phyloP scores from a whole-genome alignment of 2,888 invertebrate genomes.

The Micropterix aruncella region DNA sequence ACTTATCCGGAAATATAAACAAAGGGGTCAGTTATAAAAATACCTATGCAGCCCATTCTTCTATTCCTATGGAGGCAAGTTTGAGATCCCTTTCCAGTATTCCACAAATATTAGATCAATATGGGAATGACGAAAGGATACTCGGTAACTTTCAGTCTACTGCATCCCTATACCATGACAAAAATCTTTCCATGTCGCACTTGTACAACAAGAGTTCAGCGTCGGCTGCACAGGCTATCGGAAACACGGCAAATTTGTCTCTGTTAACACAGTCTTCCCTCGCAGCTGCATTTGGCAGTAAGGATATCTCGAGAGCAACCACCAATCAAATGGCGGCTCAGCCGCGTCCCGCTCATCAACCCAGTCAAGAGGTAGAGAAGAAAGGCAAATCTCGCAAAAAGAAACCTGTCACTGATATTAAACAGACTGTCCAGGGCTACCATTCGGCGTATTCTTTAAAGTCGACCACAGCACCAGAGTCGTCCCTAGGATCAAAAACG shows the following conservation, averaged over 20 bases:
- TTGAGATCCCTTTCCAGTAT: slow-evolving; percentile 40
- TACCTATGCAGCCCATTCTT: slow-evolving; percentile 24
- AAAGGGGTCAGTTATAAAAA: slow-evolving; percentile 21
- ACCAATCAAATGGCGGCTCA: slow-evolving; percentile 22
- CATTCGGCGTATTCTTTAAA: slow-evolving; percentile 44
- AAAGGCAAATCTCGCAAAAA: slow-evolving; percentile 28
- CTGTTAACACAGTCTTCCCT: slow-evolving; percentile 26
- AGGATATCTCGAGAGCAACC: slow-evolving; percentile 20
- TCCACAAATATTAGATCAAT: slow-evolving; percentile 45
- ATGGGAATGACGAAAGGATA: slow-evolving; percentile 39
- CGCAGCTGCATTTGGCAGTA: slow-evolving; percentile 19
- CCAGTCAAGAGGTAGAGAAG: slow-evolving; percentile 18
- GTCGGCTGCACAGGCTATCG: slow-evolving; percentile 24
- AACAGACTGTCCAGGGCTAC: slow-evolving; percentile 23
- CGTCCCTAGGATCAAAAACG: slow-evolving; percentile 19
- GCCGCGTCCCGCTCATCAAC: slow-evolving; percentile 13
- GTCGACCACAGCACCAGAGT: slow-evolving; percentile 29
- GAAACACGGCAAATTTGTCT: slow-evolving; percentile 16
- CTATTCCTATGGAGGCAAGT: slow-evolving; percentile 33
- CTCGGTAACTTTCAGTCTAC: slow-evolving; percentile 32
- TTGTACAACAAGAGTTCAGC: slow-evolving; percentile 33
- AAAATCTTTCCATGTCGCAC: slow-evolving; percentile 43
- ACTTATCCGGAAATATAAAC: background rate
- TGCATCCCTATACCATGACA: slow-evolving; percentile 39
- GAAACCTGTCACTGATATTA: slow-evolving; percentile 23